A percentile compares a stretch with the other conserved stretches of the same genome.
These are phyloP conservation scores for Drosophila nebulosa DNA, from an alignment of 1,140 invertebrate genomes.

Conservation along the genomic window DNA sequence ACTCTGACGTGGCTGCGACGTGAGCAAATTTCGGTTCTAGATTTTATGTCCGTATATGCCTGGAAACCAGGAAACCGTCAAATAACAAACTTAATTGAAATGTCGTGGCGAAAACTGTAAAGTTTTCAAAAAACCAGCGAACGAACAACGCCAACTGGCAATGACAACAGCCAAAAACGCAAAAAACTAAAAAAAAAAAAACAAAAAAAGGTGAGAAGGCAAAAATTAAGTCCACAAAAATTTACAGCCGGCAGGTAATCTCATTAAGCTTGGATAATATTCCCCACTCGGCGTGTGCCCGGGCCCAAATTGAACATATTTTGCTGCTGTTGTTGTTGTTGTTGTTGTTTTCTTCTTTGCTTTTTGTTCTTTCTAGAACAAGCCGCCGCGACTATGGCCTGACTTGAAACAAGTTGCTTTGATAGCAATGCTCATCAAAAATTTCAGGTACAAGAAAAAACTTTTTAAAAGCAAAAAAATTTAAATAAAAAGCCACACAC, in stretches of 20 bases:
- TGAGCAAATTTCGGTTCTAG: conserved; percentile 63
- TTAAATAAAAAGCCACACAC: conserved; percentile 54
- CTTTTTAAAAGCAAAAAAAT: conserved; percentile 62
- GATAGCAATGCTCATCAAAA: conserved; percentile 70
- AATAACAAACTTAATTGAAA: conserved; percentile 67
- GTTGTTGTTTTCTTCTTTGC: background rate
- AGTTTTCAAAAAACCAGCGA: conserved; percentile 30
- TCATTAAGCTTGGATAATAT: conserved; percentile 64
- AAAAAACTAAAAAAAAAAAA: background rate
- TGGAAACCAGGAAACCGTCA: background rate
- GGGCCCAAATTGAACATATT: conserved; percentile 55
- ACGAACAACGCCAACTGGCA: background rate
- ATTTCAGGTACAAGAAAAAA: conserved; percentile 73
- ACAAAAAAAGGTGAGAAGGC: conserved; percentile 32
- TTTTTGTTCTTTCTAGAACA: background rate
- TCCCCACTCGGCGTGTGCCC: conserved; percentile 48
- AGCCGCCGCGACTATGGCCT: conserved; percentile 6
- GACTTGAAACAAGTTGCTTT: conserved; percentile 59
- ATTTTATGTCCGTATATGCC: conserved; percentile 24
- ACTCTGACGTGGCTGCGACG: conserved; percentile 54
- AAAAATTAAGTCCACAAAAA: conserved; percentile 58
- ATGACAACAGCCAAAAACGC: no score
- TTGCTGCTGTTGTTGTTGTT: conserved; percentile 15
- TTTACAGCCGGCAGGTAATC: conserved; percentile 69
- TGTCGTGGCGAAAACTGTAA: conserved; percentile 60